Base-by-base conservation (phyloP, 2,797 vertebrate species). In the Clarias fuscus region DNA sequence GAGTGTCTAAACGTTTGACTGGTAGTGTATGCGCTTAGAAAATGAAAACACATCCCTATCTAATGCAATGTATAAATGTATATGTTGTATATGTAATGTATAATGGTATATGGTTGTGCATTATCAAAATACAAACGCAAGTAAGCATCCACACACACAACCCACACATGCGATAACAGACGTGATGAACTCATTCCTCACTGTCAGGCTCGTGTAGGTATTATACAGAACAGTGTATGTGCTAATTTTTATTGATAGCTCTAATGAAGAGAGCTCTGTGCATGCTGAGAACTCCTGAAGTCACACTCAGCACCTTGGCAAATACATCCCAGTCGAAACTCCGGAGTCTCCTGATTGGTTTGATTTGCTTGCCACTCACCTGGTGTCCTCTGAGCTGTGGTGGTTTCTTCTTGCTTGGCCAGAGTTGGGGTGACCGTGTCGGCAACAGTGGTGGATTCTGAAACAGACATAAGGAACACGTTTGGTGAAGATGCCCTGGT, bases 361-460 rank as follows among this genome's bases (percentile, higher is more conserved):
- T 79, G 18, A 24, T 76, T 83, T 43, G 78, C 83, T 76, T 85
- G 67, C 83, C 71, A 6, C 88, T 90, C 92, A 96, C 95, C 95
- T 43, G 93, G 88, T 89, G 70, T 94, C 93, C 3, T 96, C 95
- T 84, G 95, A 67, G 88, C 90, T 56, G 91, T 87, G 40, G 93
- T 97, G 20, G 97, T 97, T 59, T 95, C 96, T 86, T 97, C 96
- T 90, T 96, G 94, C 0, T 92, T 94, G 88, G 95, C 96, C 86
- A 95, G 33, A 0, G 98, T 98, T 61, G 98, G 97, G 65, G 96
- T 96, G 65, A 95, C 90, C 0, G 96, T 98, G 93, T 97, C 96
- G 24, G 94, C 95, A 20, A 97, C 92, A 83, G 98, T 97, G 85
- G 96, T 97, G n/a, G 95, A 94, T 89, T 98, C 98, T 99, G 72